Percentiles rank a stretch among this genome's conserved stretches.
Evolutionary conservation across 1,140 invertebrate genomes (phyloP).

Genomic region (Drosophila arizonae): DNA sequence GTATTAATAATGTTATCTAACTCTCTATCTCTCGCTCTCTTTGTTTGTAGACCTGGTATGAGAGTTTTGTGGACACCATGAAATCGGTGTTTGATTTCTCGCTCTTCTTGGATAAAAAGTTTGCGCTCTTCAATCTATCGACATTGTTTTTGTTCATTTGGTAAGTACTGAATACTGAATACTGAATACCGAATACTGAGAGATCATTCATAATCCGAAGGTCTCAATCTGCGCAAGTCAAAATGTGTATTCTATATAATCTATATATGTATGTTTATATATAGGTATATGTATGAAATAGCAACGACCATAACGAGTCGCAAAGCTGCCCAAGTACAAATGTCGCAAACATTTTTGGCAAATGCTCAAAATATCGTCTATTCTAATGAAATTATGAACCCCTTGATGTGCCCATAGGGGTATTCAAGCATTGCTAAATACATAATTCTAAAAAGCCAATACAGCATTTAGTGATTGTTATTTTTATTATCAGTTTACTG

Average conservation of each 20-base stretch:
- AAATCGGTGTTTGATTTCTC: conserved; percentile 90
- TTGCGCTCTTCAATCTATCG: conserved; percentile 90
- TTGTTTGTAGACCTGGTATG: conserved; percentile 89
- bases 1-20: conserved; percentile 13
- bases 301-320: conserved; percentile 22
- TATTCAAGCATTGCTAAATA: conserved; percentile 3
- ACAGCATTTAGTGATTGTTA: too few species aligned
- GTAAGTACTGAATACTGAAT: conserved; percentile 72
- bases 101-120: conserved; percentile 91
- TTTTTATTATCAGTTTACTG: too few species aligned
- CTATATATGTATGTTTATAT: conserved; percentile 13
- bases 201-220: conserved; percentile 1
- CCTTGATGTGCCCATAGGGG: not conserved
- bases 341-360: conserved; percentile 54
- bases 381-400: conserved; percentile 17
- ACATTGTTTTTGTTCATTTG: conserved; percentile 94
- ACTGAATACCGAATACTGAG: not conserved
- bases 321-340: conserved; percentile 38
- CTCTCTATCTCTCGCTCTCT: not conserved
- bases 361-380: conserved; percentile 35
- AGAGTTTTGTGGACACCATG: conserved; percentile 87
- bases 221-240: conserved; percentile 39
- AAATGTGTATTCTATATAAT: conserved; percentile 9
- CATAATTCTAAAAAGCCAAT: not conserved
- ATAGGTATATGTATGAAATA: not conserved